Conservation (phyloP, 1,140 invertebrate genomes). For the Colletes gigas region DNA sequence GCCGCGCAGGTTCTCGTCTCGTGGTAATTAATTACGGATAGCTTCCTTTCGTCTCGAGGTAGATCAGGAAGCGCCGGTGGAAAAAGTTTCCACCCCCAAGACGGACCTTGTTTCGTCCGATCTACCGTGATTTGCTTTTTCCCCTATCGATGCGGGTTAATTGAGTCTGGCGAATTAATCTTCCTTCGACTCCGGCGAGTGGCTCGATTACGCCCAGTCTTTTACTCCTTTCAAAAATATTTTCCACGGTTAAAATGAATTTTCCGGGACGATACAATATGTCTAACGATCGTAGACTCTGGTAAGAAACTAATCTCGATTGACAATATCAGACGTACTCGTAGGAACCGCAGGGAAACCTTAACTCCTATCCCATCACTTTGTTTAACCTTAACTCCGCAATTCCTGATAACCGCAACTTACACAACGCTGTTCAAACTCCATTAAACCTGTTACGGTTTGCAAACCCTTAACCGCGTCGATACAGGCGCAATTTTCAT, state of each 20-base stretch:
- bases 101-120: conserved; percentile 4
- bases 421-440: conserved; percentile 3
- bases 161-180: conserved; percentile 26
- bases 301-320: neutral
- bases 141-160: conserved; percentile 9
- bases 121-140: neutral
- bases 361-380: neutral
- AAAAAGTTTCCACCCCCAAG: conserved; percentile 4
- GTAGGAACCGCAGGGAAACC: neutral
- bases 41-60: neutral
- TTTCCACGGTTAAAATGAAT: no score
- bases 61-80: neutral
- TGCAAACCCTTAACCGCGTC: neutral
- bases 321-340: neutral
- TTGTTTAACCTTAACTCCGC: conserved; percentile 17
- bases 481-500: neutral
- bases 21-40: conserved; percentile 26
- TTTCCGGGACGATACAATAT: no score
- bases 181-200: conserved; percentile 1
- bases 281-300: no score
- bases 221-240: neutral
- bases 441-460: conserved; percentile 20
- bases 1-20: conserved; percentile 9
- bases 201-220: neutral
- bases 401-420: conserved; percentile 12